phyloP scores from a whole-genome alignment of 2,113 vertebrate species.

The Brachyistius frenatus region DNA sequence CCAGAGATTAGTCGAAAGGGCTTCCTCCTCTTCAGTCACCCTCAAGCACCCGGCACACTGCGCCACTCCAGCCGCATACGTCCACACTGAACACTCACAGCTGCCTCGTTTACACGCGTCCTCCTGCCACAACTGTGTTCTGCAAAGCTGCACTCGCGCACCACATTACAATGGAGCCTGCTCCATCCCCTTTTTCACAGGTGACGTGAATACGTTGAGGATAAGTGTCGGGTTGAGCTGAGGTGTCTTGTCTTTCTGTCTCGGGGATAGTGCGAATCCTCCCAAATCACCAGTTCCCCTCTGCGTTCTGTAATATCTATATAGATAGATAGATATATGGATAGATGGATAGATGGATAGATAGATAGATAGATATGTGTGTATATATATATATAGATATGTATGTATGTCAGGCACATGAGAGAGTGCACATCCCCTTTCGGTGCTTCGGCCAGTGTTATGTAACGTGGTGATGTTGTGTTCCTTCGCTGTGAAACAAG shows the following conservation, averaged over 20 bases:
- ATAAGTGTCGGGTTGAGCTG: no score
- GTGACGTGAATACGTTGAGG: no score
- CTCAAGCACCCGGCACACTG: conserved; percentile 61
- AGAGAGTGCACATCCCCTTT: conserved; percentile 24
- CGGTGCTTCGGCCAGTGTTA: conserved; percentile 50
- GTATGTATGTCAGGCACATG: conserved; percentile 16
- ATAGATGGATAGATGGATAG: no score
- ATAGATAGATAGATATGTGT: no score
- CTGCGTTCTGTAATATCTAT: no score
- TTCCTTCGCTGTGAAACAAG: conserved; percentile 33
- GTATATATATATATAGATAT: no score
- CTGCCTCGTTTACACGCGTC: conserved; percentile 2
- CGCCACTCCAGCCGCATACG: conserved; percentile 59
- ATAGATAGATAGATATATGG: no score
- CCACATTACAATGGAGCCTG: conserved; percentile 1
- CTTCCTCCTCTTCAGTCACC: conserved; percentile 66
- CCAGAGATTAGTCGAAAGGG: conserved; percentile 69
- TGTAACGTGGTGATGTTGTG: conserved; percentile 51
- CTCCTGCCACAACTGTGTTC: not conserved
- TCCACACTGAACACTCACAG: conserved; percentile 52
- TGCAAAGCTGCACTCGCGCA: not conserved
- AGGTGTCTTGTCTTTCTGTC: no score
- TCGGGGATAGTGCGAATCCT: no score
- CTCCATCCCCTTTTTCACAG: not conserved
- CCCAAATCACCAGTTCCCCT: no score